Percentiles rank a stretch among this genome's conserved stretches.
Evolutionary conservation across 2,113 vertebrate genomes (phyloP).

Genomic region (Aix galericulata): DNA sequence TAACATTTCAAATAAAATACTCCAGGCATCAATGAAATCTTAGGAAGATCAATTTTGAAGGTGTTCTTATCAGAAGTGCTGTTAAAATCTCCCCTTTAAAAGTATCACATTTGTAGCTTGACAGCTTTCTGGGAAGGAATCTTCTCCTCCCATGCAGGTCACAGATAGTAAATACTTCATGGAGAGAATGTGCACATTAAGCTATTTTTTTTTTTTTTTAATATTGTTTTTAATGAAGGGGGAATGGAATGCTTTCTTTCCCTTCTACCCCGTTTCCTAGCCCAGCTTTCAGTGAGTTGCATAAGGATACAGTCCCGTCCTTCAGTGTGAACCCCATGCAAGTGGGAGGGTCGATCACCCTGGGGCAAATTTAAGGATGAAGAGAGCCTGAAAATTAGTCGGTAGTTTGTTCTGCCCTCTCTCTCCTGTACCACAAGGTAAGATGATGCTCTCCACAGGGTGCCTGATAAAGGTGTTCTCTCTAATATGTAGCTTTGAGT

Average conservation of each 20-base stretch:
- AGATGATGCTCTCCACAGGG: background rate
- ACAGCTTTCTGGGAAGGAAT: constrained; percentile 59
- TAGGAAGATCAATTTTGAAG: constrained; percentile 60
- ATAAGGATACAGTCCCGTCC: background rate
- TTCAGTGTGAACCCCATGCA: background rate
- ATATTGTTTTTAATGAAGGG: background rate
- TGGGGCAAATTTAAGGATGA: background rate
- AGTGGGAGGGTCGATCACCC: background rate
- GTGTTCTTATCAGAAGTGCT: constrained; percentile 61
- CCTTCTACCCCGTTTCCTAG: background rate
- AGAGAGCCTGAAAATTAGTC: background rate
- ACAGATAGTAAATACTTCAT: constrained; percentile 63
- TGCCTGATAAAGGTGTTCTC: background rate
- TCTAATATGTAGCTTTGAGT: background rate
- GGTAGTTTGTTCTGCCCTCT: background rate
- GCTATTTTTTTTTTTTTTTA: constrained; percentile 45
- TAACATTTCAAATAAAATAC: constrained; percentile 71
- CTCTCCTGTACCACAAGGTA: background rate
- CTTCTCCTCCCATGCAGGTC: constrained; percentile 43
- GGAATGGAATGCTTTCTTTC: background rate
- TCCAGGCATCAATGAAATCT: constrained; percentile 67
- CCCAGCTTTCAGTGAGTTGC: background rate
- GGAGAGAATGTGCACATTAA: constrained; percentile 6
- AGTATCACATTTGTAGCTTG: constrained; percentile 58
- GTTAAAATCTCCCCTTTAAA: constrained; percentile 67